A percentile compares a stretch with the other conserved stretches of the same genome.
Conservation (phyloP, 2,113 vertebrate genomes). For the Girardinichthys multiradiatus region DNA sequence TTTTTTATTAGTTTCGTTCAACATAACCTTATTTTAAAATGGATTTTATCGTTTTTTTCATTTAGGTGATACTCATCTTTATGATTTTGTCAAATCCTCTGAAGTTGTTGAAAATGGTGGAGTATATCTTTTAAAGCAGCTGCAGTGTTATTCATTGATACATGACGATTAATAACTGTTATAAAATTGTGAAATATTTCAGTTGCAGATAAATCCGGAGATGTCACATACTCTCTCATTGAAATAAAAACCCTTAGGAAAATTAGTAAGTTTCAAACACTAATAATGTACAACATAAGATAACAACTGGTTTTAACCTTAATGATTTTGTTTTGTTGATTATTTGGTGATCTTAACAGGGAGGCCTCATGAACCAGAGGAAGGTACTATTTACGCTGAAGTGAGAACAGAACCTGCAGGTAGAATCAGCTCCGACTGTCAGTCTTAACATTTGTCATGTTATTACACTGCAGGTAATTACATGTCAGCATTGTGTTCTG, state of each 20-base stretch:
- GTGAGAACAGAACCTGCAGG: neutral
- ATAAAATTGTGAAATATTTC: neutral
- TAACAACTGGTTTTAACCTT: neutral
- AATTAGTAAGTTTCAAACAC: neutral
- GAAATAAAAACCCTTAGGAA: neutral
- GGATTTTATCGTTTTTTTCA: no score
- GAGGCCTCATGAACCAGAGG: neutral
- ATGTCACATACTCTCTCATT: conserved; percentile 1
- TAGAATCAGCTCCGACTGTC: neutral
- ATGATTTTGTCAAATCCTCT: no score
- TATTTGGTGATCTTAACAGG: neutral
- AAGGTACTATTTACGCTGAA: neutral
- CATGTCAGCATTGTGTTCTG: neutral
- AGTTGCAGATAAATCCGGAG: fast-evolving
- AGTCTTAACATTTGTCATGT: neutral
- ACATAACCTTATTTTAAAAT: no score
- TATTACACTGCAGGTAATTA: no score
- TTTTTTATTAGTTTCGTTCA: no score
- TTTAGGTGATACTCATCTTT: no score
- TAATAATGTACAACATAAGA: neutral
- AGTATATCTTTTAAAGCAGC: no score
- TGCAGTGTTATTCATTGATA: no score
- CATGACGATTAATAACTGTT: neutral
- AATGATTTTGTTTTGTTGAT: neutral
- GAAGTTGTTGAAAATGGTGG: no score